Evolutionary conservation across 1,140 invertebrate genomes (phyloP), one percentile per base, ranked within the genome.

Genomic region (Saccostrea echinata): DNA sequence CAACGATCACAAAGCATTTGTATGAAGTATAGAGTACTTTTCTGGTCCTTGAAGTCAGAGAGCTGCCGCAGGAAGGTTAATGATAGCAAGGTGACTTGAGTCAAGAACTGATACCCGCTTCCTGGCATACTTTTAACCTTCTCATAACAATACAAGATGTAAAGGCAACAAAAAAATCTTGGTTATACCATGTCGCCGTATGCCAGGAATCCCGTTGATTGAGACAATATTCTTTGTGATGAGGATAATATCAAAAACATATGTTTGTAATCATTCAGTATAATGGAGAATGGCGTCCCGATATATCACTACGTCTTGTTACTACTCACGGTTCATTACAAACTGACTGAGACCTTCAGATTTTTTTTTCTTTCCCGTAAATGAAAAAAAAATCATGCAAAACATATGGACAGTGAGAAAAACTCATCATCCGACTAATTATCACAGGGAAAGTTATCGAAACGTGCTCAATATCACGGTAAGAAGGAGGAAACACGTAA

Each of bases 201-300:
- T 64, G 21, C 57, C 57, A 9, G 57, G 57, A 30, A 76, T 76
- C 16, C 11, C 30, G 18, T 33, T 76, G 27, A 12, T 11, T 4
- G 12, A 30, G 68, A 16, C 30, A 18, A 33, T 27, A 24, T 8
- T 76, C 13, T 30, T 76, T 24, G 27, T 71, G 64, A 71, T 30
- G n/a, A 71, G 64, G 3, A 71, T 12, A 24, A 71, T 76, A 71
- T 71, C 30, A 71, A 71, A 71, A 71, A 33, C 68, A 76, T 30
- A 30, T 30, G 68, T 76, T 30, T 76, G 68, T 76, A 16, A 64
- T 64, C 24, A 64, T 64, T 64, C 24, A 13, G 16, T 18, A 76
- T 71, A 71, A 71, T 71, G 24, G n/a, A 71, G 64, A 71, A 30
- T 71, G 64, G 64, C 64, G 27, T 71, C 13, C 11, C 27, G 27